phyloP scores from a whole-genome alignment of 1,140 invertebrate species.

The Rhysida immarginata region DNA sequence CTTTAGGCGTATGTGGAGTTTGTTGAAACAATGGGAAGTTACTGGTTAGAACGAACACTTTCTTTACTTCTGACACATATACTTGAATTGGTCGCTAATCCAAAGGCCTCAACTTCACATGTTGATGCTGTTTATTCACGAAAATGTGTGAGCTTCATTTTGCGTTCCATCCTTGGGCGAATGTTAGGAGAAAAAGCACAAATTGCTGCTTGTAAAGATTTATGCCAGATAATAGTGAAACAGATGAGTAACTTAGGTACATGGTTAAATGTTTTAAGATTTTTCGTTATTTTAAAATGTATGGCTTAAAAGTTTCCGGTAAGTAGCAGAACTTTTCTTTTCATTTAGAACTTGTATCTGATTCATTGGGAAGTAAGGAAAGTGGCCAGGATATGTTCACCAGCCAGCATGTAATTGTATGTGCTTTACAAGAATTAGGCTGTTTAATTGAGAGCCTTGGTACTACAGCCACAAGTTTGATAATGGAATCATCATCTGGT shows the following conservation, averaged over 20 bases:
- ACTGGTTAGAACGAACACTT: slow-evolving; percentile 89
- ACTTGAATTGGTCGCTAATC: slow-evolving; percentile 51
- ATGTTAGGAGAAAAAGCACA: slow-evolving; percentile 94
- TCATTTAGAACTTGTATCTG: no score
- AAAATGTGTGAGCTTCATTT: slow-evolving; percentile 92
- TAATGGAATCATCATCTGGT: slow-evolving; percentile 72
- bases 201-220: slow-evolving; percentile 83
- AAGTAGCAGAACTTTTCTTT: no score
- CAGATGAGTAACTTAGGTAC: slow-evolving; percentile 82
- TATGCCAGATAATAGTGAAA: slow-evolving; percentile 77
- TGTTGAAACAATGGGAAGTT: slow-evolving; percentile 73
- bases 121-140: slow-evolving; percentile 95
- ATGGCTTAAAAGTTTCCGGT: no score
- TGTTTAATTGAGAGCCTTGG: slow-evolving; percentile 62
- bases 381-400: slow-evolving; percentile 44
- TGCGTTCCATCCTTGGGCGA: slow-evolving; percentile 76
- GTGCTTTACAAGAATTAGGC: slow-evolving; percentile 77
- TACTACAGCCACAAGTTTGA: slow-evolving; percentile 73
- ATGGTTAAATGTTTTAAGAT: no score
- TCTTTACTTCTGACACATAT: slow-evolving; percentile 70
- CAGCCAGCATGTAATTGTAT: slow-evolving; percentile 85
- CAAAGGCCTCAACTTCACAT: slow-evolving; percentile 83
- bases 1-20: slow-evolving; percentile 83
- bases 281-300: no score
- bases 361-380: slow-evolving; percentile 13